Conservation (phyloP, 2,113 vertebrate genomes). For the Carassius auratus region DNA sequence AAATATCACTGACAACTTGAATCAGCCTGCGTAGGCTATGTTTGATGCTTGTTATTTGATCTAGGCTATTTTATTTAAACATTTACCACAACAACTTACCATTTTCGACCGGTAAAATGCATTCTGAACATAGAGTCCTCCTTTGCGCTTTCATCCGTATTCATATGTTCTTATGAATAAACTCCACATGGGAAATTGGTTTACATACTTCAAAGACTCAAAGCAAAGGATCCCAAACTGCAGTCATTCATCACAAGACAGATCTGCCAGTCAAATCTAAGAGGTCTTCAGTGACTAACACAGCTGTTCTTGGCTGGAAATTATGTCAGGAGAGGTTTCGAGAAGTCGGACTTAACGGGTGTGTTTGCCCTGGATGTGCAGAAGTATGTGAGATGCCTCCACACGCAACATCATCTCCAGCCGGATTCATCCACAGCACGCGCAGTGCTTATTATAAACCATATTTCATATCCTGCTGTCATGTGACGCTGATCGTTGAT, state of each 20-base stretch:
- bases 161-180: conserved; percentile 43
- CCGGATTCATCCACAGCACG: conserved; percentile 11
- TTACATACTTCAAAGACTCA: conserved; percentile 53
- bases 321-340: conserved; percentile 1
- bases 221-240: background rate
- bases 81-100: conserved; percentile 55
- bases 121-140: conserved; percentile 53
- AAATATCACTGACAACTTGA: background rate
- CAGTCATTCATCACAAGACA: background rate
- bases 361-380: conserved; percentile 3
- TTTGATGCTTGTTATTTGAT: background rate
- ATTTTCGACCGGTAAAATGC: conserved; percentile 62
- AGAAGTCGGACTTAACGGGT: conserved; percentile 8
- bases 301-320: background rate
- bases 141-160: conserved; percentile 59
- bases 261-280: background rate
- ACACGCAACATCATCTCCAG: conserved; percentile 43
- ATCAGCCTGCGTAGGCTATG: background rate
- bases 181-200: background rate
- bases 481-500: background rate
- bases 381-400: conserved; percentile 19
- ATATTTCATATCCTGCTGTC: background rate
- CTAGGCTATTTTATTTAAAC: background rate
- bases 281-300: background rate
- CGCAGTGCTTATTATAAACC: background rate